These are phyloP conservation scores for Brenthis hecate DNA, from an alignment of 2,888 invertebrate species.

Conservation along the genomic window DNA sequence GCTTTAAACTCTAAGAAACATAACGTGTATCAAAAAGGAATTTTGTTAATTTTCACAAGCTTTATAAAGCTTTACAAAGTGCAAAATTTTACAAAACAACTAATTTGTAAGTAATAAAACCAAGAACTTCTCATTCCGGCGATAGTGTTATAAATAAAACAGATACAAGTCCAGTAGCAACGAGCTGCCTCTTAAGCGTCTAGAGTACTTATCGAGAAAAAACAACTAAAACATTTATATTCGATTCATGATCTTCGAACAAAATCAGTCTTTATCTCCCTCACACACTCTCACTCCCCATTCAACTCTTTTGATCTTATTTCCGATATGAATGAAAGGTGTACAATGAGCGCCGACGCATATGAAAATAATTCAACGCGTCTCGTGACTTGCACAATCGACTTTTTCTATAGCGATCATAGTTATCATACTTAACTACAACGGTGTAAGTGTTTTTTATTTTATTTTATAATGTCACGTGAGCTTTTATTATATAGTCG, in stretches of 20 bases:
- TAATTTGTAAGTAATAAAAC: constrained; percentile 46
- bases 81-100: no score
- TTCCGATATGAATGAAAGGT: constrained; percentile 68
- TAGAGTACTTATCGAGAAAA: constrained; percentile 58
- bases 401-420: constrained; percentile 21
- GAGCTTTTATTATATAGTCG: constrained; percentile 4
- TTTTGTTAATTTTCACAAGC: no score
- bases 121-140: constrained; percentile 42
- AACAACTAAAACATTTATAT: constrained; percentile 70
- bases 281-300: constrained; percentile 53
- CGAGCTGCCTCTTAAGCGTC: constrained; percentile 58
- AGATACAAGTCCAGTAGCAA: constrained; percentile 65
- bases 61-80: no score
- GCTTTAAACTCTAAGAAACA: no score
- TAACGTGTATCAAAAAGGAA: no score
- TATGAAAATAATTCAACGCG: constrained; percentile 50
- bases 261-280: constrained; percentile 57
- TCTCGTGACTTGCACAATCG: constrained; percentile 33
- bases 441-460: constrained; percentile 6
- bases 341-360: constrained; percentile 52
- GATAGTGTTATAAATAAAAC: constrained; percentile 50
- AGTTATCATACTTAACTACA: constrained; percentile 15
- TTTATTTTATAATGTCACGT: constrained; percentile 13
- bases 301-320: constrained; percentile 64
- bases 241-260: constrained; percentile 68